Conservation (phyloP, 2,113 vertebrate genomes). For the Acinonyx jubatus region DNA sequence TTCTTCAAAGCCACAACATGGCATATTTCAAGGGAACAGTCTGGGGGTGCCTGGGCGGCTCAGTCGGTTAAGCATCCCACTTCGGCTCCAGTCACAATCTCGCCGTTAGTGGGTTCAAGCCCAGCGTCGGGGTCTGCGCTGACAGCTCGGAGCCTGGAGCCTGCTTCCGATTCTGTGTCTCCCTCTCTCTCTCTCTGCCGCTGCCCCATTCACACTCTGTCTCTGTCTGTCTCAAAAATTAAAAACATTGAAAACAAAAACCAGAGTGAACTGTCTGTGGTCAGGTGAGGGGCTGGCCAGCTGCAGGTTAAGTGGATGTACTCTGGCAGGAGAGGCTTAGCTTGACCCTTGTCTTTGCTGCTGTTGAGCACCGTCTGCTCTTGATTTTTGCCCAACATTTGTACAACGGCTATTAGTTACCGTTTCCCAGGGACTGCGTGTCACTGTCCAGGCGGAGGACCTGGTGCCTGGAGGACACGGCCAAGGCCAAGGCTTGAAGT, state of each 20-base stretch:
- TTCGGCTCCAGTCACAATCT: no score
- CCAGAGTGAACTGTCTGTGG: neutral
- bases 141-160: no score
- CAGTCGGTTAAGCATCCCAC: no score
- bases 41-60: no score
- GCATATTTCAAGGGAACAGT: neutral
- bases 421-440: neutral
- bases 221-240: no score
- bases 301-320: rapidly evolving
- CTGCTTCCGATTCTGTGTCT: no score
- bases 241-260: no score
- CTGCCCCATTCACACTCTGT: no score
- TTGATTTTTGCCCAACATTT: neutral
- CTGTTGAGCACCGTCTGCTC: rapidly evolving
- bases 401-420: rapidly evolving
- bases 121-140: no score
- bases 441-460: neutral
- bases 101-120: no score
- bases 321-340: neutral
- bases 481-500: neutral
- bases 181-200: no score
- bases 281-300: neutral
- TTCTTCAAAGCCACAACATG: neutral
- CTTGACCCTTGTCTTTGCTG: rapidly evolving
- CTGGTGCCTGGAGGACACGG: neutral